Evolutionary conservation across 2,797 vertebrate species (phyloP).

Genomic region (Carduelis carduelis): DNA sequence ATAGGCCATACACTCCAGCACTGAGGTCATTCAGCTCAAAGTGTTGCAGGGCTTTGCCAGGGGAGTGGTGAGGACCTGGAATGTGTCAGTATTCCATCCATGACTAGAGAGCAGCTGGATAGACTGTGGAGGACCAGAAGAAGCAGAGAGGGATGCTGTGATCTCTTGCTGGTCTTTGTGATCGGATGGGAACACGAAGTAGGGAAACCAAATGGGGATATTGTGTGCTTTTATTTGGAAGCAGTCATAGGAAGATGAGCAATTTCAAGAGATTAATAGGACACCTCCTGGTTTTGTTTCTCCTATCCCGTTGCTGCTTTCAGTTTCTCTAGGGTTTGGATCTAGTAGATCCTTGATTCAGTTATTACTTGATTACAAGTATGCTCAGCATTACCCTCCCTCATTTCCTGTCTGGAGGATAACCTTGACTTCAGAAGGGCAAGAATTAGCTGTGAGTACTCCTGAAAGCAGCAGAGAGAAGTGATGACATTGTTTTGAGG

Average conservation of each 20-base stretch:
- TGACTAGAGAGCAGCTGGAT: background rate
- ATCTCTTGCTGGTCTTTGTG: background rate
- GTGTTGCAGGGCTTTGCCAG: background rate
- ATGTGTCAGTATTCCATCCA: background rate
- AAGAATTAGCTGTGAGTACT: background rate
- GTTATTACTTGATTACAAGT: background rate
- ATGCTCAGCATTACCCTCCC: background rate
- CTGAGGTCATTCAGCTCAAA: background rate
- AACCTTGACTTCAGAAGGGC: background rate
- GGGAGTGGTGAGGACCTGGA: background rate
- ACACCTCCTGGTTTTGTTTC: background rate
- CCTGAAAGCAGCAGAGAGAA: background rate
- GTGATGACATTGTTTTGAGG: background rate
- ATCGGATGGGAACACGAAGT: rapidly evolving
- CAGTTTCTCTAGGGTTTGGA: background rate
- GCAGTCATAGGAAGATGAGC: background rate
- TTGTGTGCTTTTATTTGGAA: background rate
- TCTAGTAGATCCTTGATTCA: background rate
- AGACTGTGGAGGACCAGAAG: background rate
- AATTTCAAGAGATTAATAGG: background rate
- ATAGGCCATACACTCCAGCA: background rate
- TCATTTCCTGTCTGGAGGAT: background rate
- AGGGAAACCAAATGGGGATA: background rate
- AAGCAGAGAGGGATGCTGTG: background rate
- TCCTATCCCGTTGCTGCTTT: background rate